Base-by-base conservation (phyloP, 2,113 vertebrate species). In the Saccopteryx bilineata region DNA sequence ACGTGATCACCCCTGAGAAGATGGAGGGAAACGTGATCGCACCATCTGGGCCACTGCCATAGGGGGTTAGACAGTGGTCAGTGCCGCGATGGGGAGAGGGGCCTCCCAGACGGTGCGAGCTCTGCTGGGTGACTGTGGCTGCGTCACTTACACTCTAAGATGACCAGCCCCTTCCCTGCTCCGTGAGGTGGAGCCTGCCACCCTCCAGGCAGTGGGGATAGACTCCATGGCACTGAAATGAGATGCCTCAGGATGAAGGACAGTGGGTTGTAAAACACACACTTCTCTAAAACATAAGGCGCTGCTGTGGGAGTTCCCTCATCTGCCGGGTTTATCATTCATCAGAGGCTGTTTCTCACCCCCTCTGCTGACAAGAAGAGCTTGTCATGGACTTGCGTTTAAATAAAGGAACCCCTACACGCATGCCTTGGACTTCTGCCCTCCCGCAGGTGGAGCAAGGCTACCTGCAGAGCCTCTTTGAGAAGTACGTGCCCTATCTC, bases 401-500 rank as follows among this genome's bases (percentile, higher is more conserved):
- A 50, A 8, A 46, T 14, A 10, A 60, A n/a, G 9, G 1, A 71
- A 2, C 7, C 46, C n/a, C 46, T 66, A 66, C 5, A 26, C 39
- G 39, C 48, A 5, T 24, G 17, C 66, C 54, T 58, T 31, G 95
- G 69, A 74, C 33, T 80, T 63, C 71, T 39, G 91, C 28, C 95
- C n/a, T 50, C 31, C 56, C 10, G 5, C 46, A 98, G 98, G 91
- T 98, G 97, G 99, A 99, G 85, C 98, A 98, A 93, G 68, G 61
- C 17, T 90, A 98, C 5, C 97, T 99, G 66, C 91, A 98, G 48
- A 94, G 12, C 12, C 97, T 99, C 33, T 99, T 99, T 98, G 97
- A 99, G 83, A 99, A 99, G 92, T 99, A 99, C 0, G 99, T 99
- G 50, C 99, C 99, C 31, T 96, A 75, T 23, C 98, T 99, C 79